These are phyloP conservation scores for Tachyglossus aculeatus DNA, from an alignment of 2,797 vertebrate species.

Conservation along the genomic window DNA sequence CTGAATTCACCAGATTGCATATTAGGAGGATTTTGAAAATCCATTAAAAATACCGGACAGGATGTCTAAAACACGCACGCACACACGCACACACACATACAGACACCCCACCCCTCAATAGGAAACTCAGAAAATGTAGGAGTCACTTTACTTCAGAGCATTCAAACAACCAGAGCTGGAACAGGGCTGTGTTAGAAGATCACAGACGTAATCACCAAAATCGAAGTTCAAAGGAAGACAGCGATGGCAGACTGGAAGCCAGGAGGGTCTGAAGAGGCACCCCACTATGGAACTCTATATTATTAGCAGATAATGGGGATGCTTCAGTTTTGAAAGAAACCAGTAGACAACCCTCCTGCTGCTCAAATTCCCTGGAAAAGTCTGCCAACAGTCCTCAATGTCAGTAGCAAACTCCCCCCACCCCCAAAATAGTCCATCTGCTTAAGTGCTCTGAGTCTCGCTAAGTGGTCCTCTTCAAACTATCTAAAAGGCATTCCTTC, in stretches of 20 bases:
- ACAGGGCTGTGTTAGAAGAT: not conserved
- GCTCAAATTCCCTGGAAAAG: not conserved
- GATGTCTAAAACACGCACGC: slow-evolving; percentile 15
- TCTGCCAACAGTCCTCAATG: not conserved
- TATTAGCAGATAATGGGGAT: not conserved
- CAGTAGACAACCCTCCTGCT: not conserved
- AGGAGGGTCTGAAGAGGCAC: too few relatives aligned
- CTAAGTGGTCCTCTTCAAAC: too few relatives aligned
- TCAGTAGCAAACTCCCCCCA: too few relatives aligned
- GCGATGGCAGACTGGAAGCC: not conserved
- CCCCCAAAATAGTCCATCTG: too few relatives aligned
- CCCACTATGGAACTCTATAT: not conserved
- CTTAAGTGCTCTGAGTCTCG: too few relatives aligned
- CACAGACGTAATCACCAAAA: not conserved
- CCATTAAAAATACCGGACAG: slow-evolving; percentile 8
- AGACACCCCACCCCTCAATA: not conserved
- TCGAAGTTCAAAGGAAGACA: not conserved
- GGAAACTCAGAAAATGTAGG: not conserved
- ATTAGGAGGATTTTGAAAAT: not conserved
- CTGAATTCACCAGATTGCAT: not conserved
- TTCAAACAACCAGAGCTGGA: not conserved
- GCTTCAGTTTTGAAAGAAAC: not conserved
- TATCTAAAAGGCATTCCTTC: too few relatives aligned
- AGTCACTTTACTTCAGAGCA: not conserved
- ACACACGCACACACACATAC: not conserved